Evolutionary conservation across 2,797 vertebrate genomes (phyloP).

Genomic region (Toxotes lorentzi): DNA sequence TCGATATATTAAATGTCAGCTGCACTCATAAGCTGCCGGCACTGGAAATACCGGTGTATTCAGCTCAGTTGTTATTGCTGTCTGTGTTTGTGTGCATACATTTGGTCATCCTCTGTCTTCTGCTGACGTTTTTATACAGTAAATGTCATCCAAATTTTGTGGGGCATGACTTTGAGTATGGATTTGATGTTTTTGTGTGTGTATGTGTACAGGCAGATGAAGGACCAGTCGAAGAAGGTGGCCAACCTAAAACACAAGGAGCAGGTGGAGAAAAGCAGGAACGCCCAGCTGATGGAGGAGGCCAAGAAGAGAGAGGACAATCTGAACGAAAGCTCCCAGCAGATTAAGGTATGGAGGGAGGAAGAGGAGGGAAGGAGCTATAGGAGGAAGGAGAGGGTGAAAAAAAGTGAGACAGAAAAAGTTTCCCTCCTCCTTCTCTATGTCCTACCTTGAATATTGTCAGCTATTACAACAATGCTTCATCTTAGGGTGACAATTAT

Average conservation of each 20-base stretch:
- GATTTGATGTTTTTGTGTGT: background rate
- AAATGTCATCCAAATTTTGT: background rate
- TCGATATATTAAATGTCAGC: conserved; percentile 19
- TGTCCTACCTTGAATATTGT: conserved; percentile 69
- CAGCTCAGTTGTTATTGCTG: background rate
- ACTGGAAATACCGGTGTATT: conserved; percentile 9
- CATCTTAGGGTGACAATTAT: conserved; percentile 72
- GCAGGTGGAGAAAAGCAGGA: conserved; percentile 94
- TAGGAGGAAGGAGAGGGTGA: conserved; percentile 1
- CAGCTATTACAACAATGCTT: conserved; percentile 72
- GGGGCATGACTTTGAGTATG: background rate
- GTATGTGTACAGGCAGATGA: conserved; percentile 86
- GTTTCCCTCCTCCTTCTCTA: conserved; percentile 53
- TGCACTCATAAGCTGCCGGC: background rate
- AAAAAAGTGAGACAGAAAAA: conserved; percentile 47
- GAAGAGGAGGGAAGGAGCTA: conserved; percentile 8
- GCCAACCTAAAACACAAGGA: conserved; percentile 96
- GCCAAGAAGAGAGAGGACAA: conserved; percentile 93
- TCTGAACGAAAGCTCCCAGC: conserved; percentile 93
- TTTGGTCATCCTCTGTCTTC: background rate
- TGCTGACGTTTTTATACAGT: background rate
- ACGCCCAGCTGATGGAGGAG: conserved; percentile 93
- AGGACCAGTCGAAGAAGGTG: conserved; percentile 97
- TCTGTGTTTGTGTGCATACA: background rate
- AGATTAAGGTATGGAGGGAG: conserved; percentile 86